Conservation (phyloP, 2,888 invertebrate species). For the Blera fallax region DNA sequence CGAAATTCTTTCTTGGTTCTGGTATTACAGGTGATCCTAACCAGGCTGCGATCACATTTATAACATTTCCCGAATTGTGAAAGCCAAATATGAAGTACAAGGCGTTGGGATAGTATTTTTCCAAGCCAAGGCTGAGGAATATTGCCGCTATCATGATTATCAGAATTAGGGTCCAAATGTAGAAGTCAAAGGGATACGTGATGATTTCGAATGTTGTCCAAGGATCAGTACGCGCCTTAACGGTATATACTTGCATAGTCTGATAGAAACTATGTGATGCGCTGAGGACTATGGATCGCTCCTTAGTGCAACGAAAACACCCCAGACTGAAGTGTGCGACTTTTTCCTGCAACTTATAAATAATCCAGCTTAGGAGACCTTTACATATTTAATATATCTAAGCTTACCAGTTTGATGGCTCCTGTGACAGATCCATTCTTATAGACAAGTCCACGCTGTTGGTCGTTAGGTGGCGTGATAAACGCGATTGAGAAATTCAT, state of each 20-base stretch:
- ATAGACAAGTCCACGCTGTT: constrained; percentile 68
- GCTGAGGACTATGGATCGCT: constrained; percentile 61
- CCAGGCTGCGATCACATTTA: constrained; percentile 49
- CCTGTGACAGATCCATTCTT: neutral
- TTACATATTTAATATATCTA: neutral
- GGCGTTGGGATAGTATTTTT: neutral
- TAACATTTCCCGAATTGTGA: neutral
- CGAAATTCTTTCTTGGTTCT: constrained; percentile 67
- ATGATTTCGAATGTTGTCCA: constrained; percentile 74
- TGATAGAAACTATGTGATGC: constrained; percentile 75
- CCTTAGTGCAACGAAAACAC: constrained; percentile 73
- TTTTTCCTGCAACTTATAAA: constrained; percentile 68
- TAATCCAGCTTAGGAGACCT: neutral
- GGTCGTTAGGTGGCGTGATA: constrained; percentile 65
- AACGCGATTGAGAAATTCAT: constrained; percentile 74
- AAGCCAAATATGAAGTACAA: constrained; percentile 37
- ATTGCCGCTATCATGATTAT: constrained; percentile 21
- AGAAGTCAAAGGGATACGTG: constrained; percentile 73
- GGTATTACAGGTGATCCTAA: constrained; percentile 45
- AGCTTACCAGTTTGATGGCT: constrained; percentile 74
- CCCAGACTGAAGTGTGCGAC: constrained; percentile 74
- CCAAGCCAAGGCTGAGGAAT: neutral
- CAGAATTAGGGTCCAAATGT: constrained; percentile 72
- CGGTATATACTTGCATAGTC: constrained; percentile 71
- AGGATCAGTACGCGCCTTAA: constrained; percentile 48